Base-by-base conservation (phyloP, 2,888 invertebrate species). In the Amblyjoppa fuscipennis region DNA sequence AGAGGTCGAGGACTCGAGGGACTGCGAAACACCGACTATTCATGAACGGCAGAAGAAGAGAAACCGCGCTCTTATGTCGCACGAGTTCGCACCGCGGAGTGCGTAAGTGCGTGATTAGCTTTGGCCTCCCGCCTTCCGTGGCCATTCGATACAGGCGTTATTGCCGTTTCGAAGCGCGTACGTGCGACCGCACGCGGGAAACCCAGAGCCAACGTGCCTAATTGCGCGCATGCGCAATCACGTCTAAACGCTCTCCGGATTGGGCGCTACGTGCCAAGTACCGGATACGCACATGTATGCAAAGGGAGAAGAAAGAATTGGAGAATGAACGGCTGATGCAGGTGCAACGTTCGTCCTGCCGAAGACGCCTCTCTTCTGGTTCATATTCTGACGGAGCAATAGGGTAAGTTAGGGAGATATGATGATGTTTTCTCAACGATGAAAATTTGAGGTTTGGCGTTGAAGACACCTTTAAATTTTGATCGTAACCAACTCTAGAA, bases 171-270 rank as follows among this genome's bases (percentile, higher is more conserved):
- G 49, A 56, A 56, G 51, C 34, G 68, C 51, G 79, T 79, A 59
- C 87, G 86, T 86, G 87, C 83, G 78, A 79, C 70, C 70, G 81
- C 86, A 53, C 79, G 84, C 90, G 89, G 28, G 13, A 89, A 88
- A 87, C 41, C 16, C 11, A n/a, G 5, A 28, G 5, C 56, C 68
- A 41, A 68, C 61, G 49, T 49, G 28, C 34, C 34, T 20, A 69
- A 90, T 87, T 89, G 83, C 87, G 87, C 86, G 84, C 83, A 81
- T 69, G 84, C 78, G 82, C 61, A 66, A 31, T 34, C 38, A 31
- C 74, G 66, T 28, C 49, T 61, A 74, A 71, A 34, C 53, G 41
- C 68, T 56, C 68, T n/a, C 45, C 41, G 5, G 49, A 1, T n/a
- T n/a, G 70, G 13, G 16, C 25, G 41, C 6, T 34, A 41, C 41